phyloP scores from a whole-genome alignment of 2,888 invertebrate species.

The Andrena haemorrhoa region DNA sequence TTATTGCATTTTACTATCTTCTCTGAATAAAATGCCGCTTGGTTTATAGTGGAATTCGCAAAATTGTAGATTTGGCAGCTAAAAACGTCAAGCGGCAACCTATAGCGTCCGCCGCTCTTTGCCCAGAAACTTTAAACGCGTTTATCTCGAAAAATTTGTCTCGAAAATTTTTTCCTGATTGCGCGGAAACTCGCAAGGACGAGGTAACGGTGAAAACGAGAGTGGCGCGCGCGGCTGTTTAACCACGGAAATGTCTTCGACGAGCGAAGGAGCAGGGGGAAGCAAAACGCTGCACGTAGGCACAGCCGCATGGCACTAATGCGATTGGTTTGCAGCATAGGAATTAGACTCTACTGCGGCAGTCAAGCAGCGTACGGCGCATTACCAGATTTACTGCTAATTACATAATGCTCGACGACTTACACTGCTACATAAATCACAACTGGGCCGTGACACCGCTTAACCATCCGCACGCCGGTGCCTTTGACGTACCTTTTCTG shows the following conservation, averaged over 20 bases:
- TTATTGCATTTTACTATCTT: no score
- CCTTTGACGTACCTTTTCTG: constrained; percentile 41
- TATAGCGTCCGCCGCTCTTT: no score
- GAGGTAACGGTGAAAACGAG: neutral
- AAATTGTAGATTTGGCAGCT: no score
- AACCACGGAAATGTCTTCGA: constrained; percentile 66
- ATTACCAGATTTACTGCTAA: constrained; percentile 76
- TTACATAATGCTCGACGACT: constrained; percentile 73
- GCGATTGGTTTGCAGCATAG: constrained; percentile 72
- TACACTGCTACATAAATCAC: constrained; percentile 69
- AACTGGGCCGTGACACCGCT: constrained; percentile 60
- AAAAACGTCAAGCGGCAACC: no score
- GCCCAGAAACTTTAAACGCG: no score
- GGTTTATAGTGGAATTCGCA: no score
- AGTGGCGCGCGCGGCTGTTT: constrained; percentile 34
- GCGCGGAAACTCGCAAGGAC: neutral
- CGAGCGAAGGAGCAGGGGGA: constrained; percentile 26
- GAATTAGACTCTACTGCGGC: constrained; percentile 67
- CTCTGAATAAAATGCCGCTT: no score
- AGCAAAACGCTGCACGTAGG: constrained; percentile 29
- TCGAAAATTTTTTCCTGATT: no score
- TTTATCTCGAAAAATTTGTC: no score
- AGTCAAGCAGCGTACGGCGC: constrained; percentile 44
- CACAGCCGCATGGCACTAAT: constrained; percentile 65
- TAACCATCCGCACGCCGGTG: constrained; percentile 58